Evolutionary conservation across 92 coral and sea anemone species (phyloP).

Genomic region (Zoanthus sociatus): DNA sequence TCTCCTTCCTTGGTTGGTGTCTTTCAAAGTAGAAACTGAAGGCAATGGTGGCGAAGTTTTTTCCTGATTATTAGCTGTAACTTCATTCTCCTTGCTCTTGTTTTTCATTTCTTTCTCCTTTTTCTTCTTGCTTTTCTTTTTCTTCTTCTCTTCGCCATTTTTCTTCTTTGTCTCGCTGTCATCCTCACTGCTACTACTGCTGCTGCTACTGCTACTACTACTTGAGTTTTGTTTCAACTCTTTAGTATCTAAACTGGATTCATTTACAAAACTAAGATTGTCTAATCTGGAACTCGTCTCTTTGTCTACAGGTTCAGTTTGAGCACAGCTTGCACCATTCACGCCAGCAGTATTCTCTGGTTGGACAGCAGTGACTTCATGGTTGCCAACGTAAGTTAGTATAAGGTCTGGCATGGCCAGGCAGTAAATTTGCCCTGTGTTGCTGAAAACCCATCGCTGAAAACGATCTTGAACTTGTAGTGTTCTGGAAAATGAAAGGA

Average conservation of each 20-base stretch:
- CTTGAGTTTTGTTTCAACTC: neutral
- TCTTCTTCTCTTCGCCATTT: constrained; percentile 4
- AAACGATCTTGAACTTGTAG: constrained; percentile 52
- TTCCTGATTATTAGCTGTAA: constrained; percentile 22
- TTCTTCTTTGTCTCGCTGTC: constrained; percentile 45
- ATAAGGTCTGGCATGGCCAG: constrained; percentile 80
- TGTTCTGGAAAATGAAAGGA: neutral
- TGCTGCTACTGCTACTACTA: neutral
- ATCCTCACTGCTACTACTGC: constrained; percentile 12
- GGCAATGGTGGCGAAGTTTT: constrained; percentile 55
- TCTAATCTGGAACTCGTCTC: constrained; percentile 19
- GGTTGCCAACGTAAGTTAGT: constrained; percentile 74
- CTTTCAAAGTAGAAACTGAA: constrained; percentile 67
- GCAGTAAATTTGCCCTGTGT: constrained; percentile 90
- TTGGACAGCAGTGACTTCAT: constrained; percentile 42
- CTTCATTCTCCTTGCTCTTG: constrained; percentile 6
- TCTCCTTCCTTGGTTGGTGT: constrained; percentile 76
- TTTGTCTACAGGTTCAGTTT: constrained; percentile 35
- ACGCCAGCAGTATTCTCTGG: constrained; percentile 4
- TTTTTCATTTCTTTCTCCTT: neutral
- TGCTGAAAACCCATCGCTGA: constrained; percentile 93
- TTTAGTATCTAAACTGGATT: neutral
- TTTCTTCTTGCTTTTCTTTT: constrained; percentile 19
- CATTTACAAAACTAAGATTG: constrained; percentile 26
- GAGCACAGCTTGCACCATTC: neutral